A percentile compares a stretch with the other conserved stretches of the same genome.
phyloP scores from a whole-genome alignment of 1,140 invertebrate species.

The Brevipalpus yothersi region DNA sequence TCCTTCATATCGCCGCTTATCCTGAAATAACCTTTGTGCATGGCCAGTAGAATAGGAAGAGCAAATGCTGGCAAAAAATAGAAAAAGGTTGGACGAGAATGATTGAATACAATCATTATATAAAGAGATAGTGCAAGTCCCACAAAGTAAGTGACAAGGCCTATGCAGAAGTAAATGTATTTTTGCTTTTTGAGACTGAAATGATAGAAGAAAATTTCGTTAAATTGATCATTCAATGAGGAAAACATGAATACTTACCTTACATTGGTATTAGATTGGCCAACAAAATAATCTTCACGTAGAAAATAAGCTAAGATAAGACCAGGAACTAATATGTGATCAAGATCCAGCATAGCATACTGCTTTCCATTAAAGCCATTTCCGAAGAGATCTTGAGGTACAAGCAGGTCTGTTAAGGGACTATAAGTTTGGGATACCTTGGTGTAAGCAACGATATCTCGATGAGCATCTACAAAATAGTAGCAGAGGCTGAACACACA shows the following conservation, averaged over 20 bases:
- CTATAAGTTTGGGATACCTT: slow-evolving; percentile 98
- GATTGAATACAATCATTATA: slow-evolving; percentile 95
- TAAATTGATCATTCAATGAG: slow-evolving; percentile 1
- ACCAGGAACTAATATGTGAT: slow-evolving; percentile 96
- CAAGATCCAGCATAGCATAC: slow-evolving; percentile 94
- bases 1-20: slow-evolving; percentile 38
- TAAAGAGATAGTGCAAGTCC: slow-evolving; percentile 80
- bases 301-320: slow-evolving; percentile 93
- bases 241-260: slow-evolving; percentile 23
- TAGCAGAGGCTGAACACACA: slow-evolving; percentile 82
- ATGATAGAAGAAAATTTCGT: slow-evolving; percentile 13
- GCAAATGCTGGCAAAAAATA: slow-evolving; percentile 92
- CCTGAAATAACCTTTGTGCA: slow-evolving; percentile 71
- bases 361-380: slow-evolving; percentile 73
- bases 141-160: slow-evolving; percentile 74
- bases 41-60: slow-evolving; percentile 59
- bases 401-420: slow-evolving; percentile 94
- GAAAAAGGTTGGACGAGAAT: slow-evolving; percentile 87
- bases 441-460: slow-evolving; percentile 94
- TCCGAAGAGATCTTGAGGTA: slow-evolving; percentile 87
- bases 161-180: slow-evolving; percentile 78
- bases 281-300: too few relatives aligned
- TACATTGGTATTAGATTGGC: too few relatives aligned
- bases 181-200: slow-evolving; percentile 55
- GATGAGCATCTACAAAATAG: slow-evolving; percentile 99